Base-by-base conservation (phyloP, 2,797 vertebrate species). In the Acanthurus leucopareius region DNA sequence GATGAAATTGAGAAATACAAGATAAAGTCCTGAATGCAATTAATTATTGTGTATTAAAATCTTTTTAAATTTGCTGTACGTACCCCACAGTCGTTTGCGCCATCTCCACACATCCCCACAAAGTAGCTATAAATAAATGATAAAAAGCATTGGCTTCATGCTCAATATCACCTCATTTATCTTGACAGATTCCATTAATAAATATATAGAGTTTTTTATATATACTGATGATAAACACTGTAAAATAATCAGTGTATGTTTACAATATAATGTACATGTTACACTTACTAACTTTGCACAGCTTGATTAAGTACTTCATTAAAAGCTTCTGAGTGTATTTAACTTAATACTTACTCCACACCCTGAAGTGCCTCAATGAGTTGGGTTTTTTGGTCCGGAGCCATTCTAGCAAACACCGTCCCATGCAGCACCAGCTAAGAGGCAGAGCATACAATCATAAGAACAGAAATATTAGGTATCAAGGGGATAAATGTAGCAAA, bases 101-200 rank as follows among this genome's bases (percentile, higher is more conserved):
- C 98, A 45, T 99, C 98, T 81, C 98, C 98, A 74, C 98, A 99
- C 98, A 99, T 99, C 48, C 97, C 98, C 75, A 99, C 98, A 85
- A 96, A 98, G 92, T 99, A 99, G 89, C 98, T 99, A 90, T 6
- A 79, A 82, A 44, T 2, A 80, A 60, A 88, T 32, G 10, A 83
- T 13, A 67, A 68, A 72, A 6, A 78, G 2, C 14, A 69, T 17
- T 69, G 0, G 84, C 8, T 75, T 5, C 9, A 20, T 44, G 49
- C 13, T 51, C 3, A 81, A 35, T 47, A 9, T 51, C 42, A 53
- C 9, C 5, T 17, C 0, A 19, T 48, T 14, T 42, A 20, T 16
- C 2, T 54, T 38, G 28, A 56, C 14, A 35, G 49, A 19, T 5
- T 45, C 10, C 13, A 40, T 48, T n/a, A 20, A n/a, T 4, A 15